Evolutionary conservation across 2,888 invertebrate genomes (phyloP).

Genomic region (Phlogophora meticulosa): DNA sequence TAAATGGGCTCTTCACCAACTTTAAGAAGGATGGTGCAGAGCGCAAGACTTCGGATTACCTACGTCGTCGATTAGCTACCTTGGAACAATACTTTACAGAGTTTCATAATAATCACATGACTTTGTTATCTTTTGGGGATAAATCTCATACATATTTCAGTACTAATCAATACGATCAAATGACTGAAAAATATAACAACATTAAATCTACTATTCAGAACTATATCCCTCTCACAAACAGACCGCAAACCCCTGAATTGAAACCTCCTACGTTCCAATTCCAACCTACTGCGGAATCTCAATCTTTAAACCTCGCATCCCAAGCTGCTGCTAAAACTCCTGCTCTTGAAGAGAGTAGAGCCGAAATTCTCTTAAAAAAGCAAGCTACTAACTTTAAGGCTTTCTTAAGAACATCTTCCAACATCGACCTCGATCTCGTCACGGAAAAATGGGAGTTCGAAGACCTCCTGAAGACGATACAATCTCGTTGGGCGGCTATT

Average conservation of each 20-base stretch:
- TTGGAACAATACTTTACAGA: too few relatives aligned
- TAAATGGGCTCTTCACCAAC: conserved; percentile 1
- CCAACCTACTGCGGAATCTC: conserved; percentile 1
- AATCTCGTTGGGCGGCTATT: too few relatives aligned
- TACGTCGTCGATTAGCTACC: too few relatives aligned
- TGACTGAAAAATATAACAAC: conserved; percentile 17
- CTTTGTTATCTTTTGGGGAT: conserved; percentile 37
- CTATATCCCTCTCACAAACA: conserved; percentile 10
- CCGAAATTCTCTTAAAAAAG: conserved; percentile 7
- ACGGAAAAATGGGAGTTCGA: conserved; percentile 31
- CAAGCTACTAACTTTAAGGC: conserved; percentile 33
- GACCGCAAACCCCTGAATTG: conserved; percentile 15
- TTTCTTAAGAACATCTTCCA: conserved; percentile 13
- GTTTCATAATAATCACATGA: conserved; percentile 36
- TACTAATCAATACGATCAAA: conserved; percentile 27
- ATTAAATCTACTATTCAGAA: conserved; percentile 17
- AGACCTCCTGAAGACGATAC: conserved; percentile 19
- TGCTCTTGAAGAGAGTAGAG: conserved; percentile 5
- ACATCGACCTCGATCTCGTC: conserved; percentile 22
- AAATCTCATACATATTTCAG: conserved; percentile 38
- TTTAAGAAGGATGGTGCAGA: too few relatives aligned
- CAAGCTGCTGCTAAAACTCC: conserved; percentile 11
- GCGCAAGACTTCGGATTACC: too few relatives aligned
- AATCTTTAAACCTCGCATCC: neutral
- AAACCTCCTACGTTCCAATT: conserved; percentile 30